Percentiles rank a stretch among this genome's conserved stretches.
Evolutionary conservation across 2,888 invertebrate species (phyloP).

Genomic region (Hyles lineata): DNA sequence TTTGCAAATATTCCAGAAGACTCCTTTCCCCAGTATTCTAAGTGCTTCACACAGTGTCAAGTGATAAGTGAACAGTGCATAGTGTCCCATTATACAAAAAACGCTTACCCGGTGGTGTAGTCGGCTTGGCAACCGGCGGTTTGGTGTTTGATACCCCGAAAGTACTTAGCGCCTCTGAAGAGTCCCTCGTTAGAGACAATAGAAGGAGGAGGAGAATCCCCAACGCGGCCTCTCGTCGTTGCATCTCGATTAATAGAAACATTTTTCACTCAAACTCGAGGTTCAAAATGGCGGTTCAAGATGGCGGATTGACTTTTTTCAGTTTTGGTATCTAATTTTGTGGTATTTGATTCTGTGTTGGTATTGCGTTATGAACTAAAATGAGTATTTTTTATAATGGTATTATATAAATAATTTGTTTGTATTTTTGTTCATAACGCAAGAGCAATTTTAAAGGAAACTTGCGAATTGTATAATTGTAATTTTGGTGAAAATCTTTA

Average conservation of each 20-base stretch:
- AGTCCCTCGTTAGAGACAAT: slow-evolving; percentile 70
- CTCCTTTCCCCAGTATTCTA: neutral
- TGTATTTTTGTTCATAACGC: neutral
- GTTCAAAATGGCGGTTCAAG: slow-evolving; percentile 19
- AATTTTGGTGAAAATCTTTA: neutral
- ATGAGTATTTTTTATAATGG: neutral
- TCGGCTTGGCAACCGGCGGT: slow-evolving; percentile 82
- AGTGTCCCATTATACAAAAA: slow-evolving; percentile 72
- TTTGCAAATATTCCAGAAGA: neutral
- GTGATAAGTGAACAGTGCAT: slow-evolving; percentile 39
- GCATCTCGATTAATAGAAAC: slow-evolving; percentile 55
- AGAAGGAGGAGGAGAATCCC: slow-evolving; percentile 65
- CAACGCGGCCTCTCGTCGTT: slow-evolving; percentile 65
- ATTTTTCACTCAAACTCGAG: neutral
- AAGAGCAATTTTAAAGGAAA: too few species aligned
- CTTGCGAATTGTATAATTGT: too few species aligned
- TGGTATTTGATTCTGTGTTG: neutral
- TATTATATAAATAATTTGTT: neutral
- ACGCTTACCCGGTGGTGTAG: slow-evolving; percentile 85
- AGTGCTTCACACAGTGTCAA: slow-evolving; percentile 17
- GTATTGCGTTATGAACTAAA: neutral
- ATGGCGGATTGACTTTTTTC: slow-evolving; percentile 25
- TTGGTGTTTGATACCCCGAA: slow-evolving; percentile 88
- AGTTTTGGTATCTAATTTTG: neutral
- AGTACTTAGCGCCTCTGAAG: slow-evolving; percentile 87